Evolutionary conservation across 2,888 invertebrate species (phyloP).

Genomic region (Tenthredo scrophulariae): DNA sequence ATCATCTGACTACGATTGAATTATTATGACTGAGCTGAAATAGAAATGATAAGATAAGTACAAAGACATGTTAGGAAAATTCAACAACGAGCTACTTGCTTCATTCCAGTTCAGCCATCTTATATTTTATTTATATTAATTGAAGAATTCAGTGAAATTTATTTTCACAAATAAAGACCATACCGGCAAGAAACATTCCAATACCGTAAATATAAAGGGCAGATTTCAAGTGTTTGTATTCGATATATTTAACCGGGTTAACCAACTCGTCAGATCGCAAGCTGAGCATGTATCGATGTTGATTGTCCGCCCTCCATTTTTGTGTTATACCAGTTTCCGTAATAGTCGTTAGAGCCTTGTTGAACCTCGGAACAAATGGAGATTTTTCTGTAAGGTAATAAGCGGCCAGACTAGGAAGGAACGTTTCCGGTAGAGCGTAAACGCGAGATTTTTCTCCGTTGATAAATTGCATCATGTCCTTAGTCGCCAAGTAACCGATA

Average conservation of each 20-base stretch:
- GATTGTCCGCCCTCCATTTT: not conserved
- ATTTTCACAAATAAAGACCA: conserved; percentile 19
- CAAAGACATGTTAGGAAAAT: not conserved
- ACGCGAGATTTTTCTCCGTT: not conserved
- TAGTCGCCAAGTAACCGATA: conserved; percentile 28
- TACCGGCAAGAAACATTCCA: not conserved
- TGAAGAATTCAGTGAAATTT: not conserved
- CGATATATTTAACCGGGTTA: not conserved
- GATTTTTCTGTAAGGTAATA: conserved; percentile 36
- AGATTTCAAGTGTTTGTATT: not conserved
- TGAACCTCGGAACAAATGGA: conserved; percentile 4
- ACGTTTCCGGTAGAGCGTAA: conserved; percentile 18
- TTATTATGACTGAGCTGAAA: not conserved
- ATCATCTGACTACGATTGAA: not conserved
- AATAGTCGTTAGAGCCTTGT: not conserved
- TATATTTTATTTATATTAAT: not conserved
- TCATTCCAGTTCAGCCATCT: not conserved
- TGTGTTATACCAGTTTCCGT: conserved; percentile 25
- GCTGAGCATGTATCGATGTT: not conserved
- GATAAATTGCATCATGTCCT: not conserved
- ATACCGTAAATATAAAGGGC: not conserved
- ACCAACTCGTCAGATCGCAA: not conserved
- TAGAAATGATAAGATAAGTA: not conserved
- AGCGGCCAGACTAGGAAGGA: conserved; percentile 2
- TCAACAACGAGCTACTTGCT: not conserved